These are phyloP conservation scores for Thamnophis elegans DNA, from an alignment of 2,797 vertebrate species.

Conservation along the genomic window DNA sequence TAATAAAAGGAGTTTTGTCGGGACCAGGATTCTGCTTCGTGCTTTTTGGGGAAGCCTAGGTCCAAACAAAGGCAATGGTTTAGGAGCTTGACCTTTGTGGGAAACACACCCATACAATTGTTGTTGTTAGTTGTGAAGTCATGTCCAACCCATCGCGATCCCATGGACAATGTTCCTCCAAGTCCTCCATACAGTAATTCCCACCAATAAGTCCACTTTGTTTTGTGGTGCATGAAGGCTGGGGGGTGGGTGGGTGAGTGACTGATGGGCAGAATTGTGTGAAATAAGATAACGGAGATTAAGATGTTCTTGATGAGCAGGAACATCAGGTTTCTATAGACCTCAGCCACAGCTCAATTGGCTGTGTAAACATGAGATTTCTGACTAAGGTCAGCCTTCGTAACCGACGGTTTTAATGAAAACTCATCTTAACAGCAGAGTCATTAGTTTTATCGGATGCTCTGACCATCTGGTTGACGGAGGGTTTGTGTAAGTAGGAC, in stretches of 20 bases:
- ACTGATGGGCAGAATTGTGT: background rate
- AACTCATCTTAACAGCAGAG: conserved; percentile 3
- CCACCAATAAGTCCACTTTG: background rate
- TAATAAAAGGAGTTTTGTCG: too few species aligned
- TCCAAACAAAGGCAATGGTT: background rate
- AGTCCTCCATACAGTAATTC: background rate
- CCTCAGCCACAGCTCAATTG: background rate
- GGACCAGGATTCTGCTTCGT: too few species aligned
- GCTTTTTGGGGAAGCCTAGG: too few species aligned
- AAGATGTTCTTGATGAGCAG: background rate
- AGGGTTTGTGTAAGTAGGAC: conserved; percentile 23
- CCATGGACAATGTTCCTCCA: too few species aligned
- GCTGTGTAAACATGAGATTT: background rate
- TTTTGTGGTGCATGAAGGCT: background rate
- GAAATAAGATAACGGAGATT: background rate
- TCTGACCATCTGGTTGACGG: conserved; percentile 46
- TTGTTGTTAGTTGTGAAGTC: too few species aligned
- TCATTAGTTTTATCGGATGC: conserved; percentile 34
- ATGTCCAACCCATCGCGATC: too few species aligned
- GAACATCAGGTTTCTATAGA: background rate
- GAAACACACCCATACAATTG: too few species aligned
- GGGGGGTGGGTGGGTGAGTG: background rate
- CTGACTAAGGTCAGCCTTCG: background rate
- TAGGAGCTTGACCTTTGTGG: background rate
- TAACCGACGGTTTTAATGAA: background rate